Evolutionary conservation across 2,888 invertebrate genomes (phyloP).

Genomic region (Alitta virens): DNA sequence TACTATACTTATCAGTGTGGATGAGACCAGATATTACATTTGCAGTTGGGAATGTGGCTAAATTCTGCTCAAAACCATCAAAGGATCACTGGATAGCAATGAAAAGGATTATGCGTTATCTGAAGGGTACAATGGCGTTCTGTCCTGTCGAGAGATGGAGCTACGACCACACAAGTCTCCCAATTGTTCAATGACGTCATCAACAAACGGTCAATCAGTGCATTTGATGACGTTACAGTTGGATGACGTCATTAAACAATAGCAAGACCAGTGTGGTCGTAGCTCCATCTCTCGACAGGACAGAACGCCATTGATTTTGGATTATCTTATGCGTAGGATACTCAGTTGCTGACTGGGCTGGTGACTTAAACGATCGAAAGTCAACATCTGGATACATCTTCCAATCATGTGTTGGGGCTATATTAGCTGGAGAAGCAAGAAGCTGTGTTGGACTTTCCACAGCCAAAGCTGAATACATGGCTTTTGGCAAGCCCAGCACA

Average conservation of each 20-base stretch:
- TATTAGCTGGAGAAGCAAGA: constrained; percentile 42
- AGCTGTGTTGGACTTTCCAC: constrained; percentile 43
- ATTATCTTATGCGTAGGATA: constrained; percentile 27
- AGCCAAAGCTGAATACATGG: constrained; percentile 50
- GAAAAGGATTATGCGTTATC: constrained; percentile 9
- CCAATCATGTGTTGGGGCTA: constrained; percentile 33
- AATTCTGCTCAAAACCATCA: constrained; percentile 26
- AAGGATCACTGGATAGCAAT: constrained; percentile 13
- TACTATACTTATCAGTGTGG: constrained; percentile 16
- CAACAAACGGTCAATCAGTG: no score
- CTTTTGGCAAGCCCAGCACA: constrained; percentile 30
- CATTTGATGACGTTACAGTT: no score
- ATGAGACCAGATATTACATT: constrained; percentile 21
- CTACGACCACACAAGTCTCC: no score
- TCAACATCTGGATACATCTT: constrained; percentile 44
- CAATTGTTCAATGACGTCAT: no score
- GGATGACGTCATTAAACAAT: no score
- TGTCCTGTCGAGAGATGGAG: no score
- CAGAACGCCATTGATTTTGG: no score
- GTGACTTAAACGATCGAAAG: constrained; percentile 34
- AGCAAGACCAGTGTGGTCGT: no score
- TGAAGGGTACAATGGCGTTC: constrained; percentile 8
- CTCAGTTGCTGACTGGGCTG: constrained; percentile 44
- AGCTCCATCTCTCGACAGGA: no score
- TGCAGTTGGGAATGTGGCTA: constrained; percentile 12